Base-by-base conservation (phyloP, 2,113 vertebrate species). In the Spilogale gracilis region DNA sequence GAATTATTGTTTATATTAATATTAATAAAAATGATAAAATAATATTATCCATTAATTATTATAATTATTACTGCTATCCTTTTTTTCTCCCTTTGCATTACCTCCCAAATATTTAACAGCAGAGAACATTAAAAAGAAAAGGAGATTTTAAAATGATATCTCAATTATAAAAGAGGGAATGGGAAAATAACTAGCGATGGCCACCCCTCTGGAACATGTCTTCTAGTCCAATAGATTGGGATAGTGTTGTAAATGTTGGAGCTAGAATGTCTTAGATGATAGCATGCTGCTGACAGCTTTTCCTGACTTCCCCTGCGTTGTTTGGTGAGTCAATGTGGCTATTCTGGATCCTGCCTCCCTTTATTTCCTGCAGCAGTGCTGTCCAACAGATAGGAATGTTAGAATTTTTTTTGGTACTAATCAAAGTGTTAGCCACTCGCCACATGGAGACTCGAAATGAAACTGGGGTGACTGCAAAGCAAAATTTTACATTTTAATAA, bases 401-500 rank as follows among this genome's bases (percentile, higher is more conserved):
- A 60, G 17, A 56, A 84, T n/a, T 54, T 54, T 60, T 38, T 45
- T 76, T 52, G 43, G 25, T 17, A 69, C 9, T 83, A 67, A 65
- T 17, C 3, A n/a, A 60, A 78, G 10, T 89, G 48, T 89, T 32
- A 74, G 27, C 38, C 6, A 18, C 20, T 63, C 69, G 14, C 0
- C 6, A 73, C 7, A 25, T 9, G 7, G 18, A 6, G 5, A 65
- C 25, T 32, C 74, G 32, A 90, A 91, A 74, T 84, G 23, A 50
- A 11, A 32, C 43, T 78, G 48, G 5, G 43, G 12, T 50, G 38
- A 60, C n/a, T n/a, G n/a, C 91, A 43, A 18, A 82, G 56, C 6
- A 27, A 2, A 48, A 20, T 76, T 94, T 96, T 60, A 56, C 56
- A 89, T 89, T 80, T 69, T 74, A 92, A 86, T 73, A 82, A 38